Base-by-base conservation (phyloP, 2,113 vertebrate genomes). In the Brachyhypopomus occidentalis region DNA sequence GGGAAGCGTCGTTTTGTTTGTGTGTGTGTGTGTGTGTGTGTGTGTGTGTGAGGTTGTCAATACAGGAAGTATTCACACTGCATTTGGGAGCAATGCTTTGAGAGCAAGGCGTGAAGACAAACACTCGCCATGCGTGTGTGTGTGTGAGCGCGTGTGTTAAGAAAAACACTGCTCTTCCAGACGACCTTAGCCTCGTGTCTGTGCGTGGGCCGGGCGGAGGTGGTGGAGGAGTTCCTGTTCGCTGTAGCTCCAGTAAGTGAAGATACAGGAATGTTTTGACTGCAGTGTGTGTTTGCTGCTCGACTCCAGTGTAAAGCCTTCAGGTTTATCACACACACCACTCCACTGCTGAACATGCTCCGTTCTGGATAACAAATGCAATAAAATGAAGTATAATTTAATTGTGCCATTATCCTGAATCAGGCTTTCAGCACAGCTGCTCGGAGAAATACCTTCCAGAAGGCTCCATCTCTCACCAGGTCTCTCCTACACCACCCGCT, bases 151-250 rank as follows among this genome's bases (percentile, higher is more conserved):
- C 3, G 22, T 55, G 70, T 52, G 71, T 30, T 55, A 55, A 55
- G 71, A 27, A 79, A 48, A 79, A 79, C 77, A 79, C 17, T 30
- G 38, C 66, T 41, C 56, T 60, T 72, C 48, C 56, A 48, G 75
- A 45, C 67, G 78, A 78, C 79, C 83, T 81, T 30, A 66, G 73
- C 36, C 78, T 84, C 30, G 45, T 72, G 83, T 67, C 72, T 84
- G 25, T 72, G 69, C 66, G 34, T 2, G 30, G 30, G 67, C 70
- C 22, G 73, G 83, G 30, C 1, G 25, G 38, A 66, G 23, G 60
- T 11, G 71, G 58, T 36, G 7, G 34, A 3, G 12, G 4, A 12
- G 45, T 58, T 66, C 55, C 34, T 59, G 14, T 69, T 56, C 38
- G 30, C 38, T 58, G 69, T 19, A 36, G 67, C 56, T 69, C 30